A percentile compares a stretch with the other conserved stretches of the same genome.
These are phyloP conservation scores for Pandemis heparana DNA, from an alignment of 2,888 invertebrate species.

Conservation along the genomic window DNA sequence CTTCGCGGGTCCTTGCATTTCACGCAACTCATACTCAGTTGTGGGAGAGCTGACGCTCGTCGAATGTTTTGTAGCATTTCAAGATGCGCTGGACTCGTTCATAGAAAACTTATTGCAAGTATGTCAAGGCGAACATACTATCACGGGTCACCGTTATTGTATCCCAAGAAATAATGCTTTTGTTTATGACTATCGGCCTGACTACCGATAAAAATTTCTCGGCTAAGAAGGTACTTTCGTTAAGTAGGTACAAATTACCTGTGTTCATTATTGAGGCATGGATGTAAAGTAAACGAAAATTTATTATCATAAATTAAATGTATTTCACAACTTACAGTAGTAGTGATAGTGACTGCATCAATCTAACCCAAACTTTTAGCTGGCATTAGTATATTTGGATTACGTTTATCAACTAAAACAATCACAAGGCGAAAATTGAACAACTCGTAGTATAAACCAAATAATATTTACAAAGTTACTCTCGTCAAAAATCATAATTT, in stretches of 20 bases:
- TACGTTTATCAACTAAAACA: conserved; percentile 71
- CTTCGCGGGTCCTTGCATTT: conserved; percentile 52
- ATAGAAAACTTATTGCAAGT: not conserved
- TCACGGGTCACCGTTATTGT: too few relatives aligned
- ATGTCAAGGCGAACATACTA: conserved; percentile 20
- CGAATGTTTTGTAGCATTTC: not conserved
- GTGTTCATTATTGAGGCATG: not conserved
- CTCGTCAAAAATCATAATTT: conserved; percentile 41
- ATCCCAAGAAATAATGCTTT: too few relatives aligned
- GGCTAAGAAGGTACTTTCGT: too few relatives aligned
- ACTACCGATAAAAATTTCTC: too few relatives aligned
- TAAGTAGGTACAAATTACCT: too few relatives aligned
- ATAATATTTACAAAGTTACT: conserved; percentile 66
- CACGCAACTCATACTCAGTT: conserved; percentile 61
- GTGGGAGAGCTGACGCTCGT: not conserved
- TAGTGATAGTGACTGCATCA: conserved; percentile 83
- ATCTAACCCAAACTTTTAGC: conserved; percentile 83
- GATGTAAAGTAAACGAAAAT: conserved; percentile 42
- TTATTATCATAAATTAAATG: conserved; percentile 79
- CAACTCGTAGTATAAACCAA: conserved; percentile 55
- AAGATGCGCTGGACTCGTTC: not conserved
- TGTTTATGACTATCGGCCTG: too few relatives aligned
- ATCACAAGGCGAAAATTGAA: conserved; percentile 76
- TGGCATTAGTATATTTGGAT: conserved; percentile 84
- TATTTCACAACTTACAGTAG: conserved; percentile 82